These are phyloP conservation scores for Natrix natrix DNA, from an alignment of 2,797 vertebrate genomes.

Conservation along the genomic window DNA sequence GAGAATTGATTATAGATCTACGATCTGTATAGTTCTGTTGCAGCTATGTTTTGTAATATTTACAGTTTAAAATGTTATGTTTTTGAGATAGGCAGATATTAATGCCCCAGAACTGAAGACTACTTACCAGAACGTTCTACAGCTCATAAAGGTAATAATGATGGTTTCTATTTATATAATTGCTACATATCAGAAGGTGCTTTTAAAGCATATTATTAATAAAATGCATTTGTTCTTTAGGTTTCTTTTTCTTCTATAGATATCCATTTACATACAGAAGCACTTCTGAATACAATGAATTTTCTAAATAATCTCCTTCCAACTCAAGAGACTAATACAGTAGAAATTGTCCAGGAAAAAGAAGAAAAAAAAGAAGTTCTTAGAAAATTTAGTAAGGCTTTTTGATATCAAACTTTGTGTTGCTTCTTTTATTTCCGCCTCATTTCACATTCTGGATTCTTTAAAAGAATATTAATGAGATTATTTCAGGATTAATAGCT, in stretches of 20 bases:
- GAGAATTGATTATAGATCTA: not conserved
- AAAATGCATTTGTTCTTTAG: slow-evolving; percentile 57
- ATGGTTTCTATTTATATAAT: slow-evolving; percentile 14
- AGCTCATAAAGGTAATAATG: slow-evolving; percentile 86
- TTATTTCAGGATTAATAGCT: not conserved
- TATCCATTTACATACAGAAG: slow-evolving; percentile 92
- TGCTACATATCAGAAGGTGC: not conserved
- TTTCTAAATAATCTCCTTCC: slow-evolving; percentile 87
- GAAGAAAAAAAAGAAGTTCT: slow-evolving; percentile 83
- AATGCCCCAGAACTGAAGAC: slow-evolving; percentile 85
- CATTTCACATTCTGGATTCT: not conserved
- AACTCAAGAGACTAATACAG: slow-evolving; percentile 71
- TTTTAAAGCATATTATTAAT: slow-evolving; percentile 41
- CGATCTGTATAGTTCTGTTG: not conserved
- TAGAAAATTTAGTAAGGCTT: slow-evolving; percentile 71
- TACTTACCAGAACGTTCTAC: slow-evolving; percentile 83
- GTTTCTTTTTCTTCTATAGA: slow-evolving; percentile 94
- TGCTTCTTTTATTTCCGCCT: not conserved
- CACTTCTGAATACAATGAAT: slow-evolving; percentile 88
- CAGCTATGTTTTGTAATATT: slow-evolving; percentile 14
- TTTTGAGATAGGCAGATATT: slow-evolving; percentile 80
- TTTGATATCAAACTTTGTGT: not conserved
- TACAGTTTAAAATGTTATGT: not conserved
- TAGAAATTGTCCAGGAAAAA: slow-evolving; percentile 73
- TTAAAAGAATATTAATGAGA: not conserved